phyloP scores from a whole-genome alignment of 64 coral and sea anemone genomes.

The Hydrozoanthus tunicans region DNA sequence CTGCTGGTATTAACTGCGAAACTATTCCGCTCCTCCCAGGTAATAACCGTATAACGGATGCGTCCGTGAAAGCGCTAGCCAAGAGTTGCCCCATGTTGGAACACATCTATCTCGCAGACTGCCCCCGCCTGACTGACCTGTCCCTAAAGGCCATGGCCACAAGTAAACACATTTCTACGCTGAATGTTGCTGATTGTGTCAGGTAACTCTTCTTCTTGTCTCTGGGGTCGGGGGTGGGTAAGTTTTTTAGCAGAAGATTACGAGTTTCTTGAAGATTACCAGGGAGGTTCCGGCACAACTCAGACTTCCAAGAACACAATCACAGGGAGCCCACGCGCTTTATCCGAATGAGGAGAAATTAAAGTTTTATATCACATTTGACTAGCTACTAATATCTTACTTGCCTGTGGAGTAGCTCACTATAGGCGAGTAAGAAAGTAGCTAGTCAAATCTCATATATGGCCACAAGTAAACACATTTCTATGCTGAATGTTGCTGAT shows the following conservation, averaged over 20 bases:
- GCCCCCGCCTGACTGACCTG: conserved; percentile 90
- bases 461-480: conserved; percentile 74
- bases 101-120: conserved; percentile 90
- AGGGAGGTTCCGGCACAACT: background rate
- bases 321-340: too few species aligned
- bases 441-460: background rate
- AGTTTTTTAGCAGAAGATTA: background rate
- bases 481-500: conserved; percentile 89
- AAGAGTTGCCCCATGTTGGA: conserved; percentile 82
- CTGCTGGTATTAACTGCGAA: background rate
- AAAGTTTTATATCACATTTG: too few species aligned
- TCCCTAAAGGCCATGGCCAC: conserved; percentile 88
- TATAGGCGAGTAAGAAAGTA: too few species aligned
- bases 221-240: background rate
- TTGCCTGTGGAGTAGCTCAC: too few species aligned
- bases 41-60: conserved; percentile 96
- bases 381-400: too few species aligned
- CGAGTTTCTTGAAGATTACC: background rate
- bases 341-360: too few species aligned
- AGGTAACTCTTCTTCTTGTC: conserved; percentile 34
- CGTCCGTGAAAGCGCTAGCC: conserved; percentile 85
- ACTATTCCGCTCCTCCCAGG: conserved; percentile 21
- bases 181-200: conserved; percentile 96
- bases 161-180: conserved; percentile 71
- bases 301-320: too few species aligned